Evolutionary conservation across 2,113 vertebrate species (phyloP).

Genomic region (Antennarius striatus): DNA sequence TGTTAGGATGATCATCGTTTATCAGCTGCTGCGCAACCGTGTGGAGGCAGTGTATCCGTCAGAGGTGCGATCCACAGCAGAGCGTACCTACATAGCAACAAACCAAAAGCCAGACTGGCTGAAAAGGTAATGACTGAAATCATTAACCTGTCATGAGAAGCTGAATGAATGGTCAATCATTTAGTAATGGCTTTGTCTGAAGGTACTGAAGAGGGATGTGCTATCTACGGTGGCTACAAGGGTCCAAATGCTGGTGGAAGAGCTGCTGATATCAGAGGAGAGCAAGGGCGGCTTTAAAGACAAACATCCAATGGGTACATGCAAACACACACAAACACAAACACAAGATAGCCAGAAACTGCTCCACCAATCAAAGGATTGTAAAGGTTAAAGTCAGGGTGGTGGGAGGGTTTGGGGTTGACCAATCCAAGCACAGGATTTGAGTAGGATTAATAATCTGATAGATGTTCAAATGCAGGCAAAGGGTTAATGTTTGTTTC

Average conservation of each 20-base stretch:
- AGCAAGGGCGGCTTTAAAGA: conserved; percentile 24
- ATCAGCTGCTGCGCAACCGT: conserved; percentile 81
- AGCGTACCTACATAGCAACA: conserved; percentile 89
- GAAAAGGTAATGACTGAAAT: conserved; percentile 78
- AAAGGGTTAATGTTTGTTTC: too few species aligned
- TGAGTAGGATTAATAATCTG: too few species aligned
- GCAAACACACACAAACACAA: background rate
- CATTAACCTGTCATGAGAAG: too few species aligned
- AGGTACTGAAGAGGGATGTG: conserved; percentile 93
- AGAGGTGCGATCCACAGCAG: conserved; percentile 86
- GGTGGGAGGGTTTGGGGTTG: too few species aligned
- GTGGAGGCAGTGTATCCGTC: conserved; percentile 84
- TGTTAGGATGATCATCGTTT: conserved; percentile 66
- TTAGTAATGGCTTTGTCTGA: background rate
- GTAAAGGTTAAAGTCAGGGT: too few species aligned
- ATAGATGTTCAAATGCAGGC: too few species aligned
- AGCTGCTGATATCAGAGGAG: conserved; percentile 80
- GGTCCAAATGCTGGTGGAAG: conserved; percentile 92
- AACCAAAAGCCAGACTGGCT: conserved; percentile 87
- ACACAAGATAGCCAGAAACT: too few species aligned
- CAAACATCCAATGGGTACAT: conserved; percentile 29
- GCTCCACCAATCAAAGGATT: too few species aligned
- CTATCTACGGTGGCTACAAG: conserved; percentile 88
- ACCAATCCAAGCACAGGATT: too few species aligned
- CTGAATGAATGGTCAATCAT: background rate